Conservation (phyloP, 2,888 invertebrate species). For the Acrobasis suavella region DNA sequence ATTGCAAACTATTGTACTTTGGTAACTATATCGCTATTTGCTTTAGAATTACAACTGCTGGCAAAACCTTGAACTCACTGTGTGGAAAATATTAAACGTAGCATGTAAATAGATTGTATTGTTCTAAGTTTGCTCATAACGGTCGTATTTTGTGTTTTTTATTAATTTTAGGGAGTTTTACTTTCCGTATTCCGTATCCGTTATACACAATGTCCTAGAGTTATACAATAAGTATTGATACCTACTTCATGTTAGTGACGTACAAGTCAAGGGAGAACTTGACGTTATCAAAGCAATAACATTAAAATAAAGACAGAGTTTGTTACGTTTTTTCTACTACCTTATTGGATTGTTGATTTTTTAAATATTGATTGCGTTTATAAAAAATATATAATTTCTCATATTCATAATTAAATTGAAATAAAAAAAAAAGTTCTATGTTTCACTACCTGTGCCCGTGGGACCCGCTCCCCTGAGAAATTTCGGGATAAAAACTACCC, state of each 20-base stretch:
- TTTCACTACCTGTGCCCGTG: too few relatives aligned
- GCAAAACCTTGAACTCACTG: conserved; percentile 58
- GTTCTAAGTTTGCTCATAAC: not conserved
- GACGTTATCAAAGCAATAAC: too few relatives aligned
- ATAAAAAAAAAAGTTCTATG: too few relatives aligned
- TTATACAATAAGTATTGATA: not conserved
- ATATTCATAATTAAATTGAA: too few relatives aligned
- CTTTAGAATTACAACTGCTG: conserved; percentile 37
- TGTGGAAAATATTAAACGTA: conserved; percentile 52
- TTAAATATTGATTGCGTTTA: too few relatives aligned
- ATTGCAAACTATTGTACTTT: not conserved
- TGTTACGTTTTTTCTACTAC: too few relatives aligned
- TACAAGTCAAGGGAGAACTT: too few relatives aligned
- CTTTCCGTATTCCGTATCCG: not conserved
- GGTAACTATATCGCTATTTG: conserved; percentile 32
- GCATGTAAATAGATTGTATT: conserved; percentile 23
- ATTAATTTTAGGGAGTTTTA: not conserved
- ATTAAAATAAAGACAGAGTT: too few relatives aligned
- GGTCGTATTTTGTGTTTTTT: not conserved
- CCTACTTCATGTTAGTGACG: not conserved
- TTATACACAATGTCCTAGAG: not conserved
- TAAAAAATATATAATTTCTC: too few relatives aligned
- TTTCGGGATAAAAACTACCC: too few relatives aligned
- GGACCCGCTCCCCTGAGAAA: too few relatives aligned
- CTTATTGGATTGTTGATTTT: too few relatives aligned